These are phyloP conservation scores for Patella ulyssiponensis DNA, from an alignment of 2,888 invertebrate species.

Conservation along the genomic window DNA sequence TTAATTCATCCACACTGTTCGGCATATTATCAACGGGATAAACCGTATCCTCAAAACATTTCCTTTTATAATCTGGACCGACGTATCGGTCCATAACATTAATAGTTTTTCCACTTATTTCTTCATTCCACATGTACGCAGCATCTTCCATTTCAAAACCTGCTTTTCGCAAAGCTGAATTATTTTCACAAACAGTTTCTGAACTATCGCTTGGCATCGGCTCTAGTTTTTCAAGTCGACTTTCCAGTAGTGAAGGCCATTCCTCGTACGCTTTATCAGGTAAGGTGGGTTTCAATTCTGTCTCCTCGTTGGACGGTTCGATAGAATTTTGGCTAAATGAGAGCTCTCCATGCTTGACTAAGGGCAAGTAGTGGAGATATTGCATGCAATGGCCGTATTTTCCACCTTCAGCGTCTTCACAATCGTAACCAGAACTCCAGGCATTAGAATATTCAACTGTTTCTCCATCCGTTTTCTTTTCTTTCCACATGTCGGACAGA, in stretches of 20 bases:
- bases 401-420: background rate
- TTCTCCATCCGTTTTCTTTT: background rate
- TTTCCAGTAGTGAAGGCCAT: background rate
- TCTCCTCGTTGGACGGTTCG: background rate
- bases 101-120: background rate
- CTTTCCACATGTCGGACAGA: background rate
- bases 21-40: background rate
- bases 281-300: background rate
- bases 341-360: background rate
- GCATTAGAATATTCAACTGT: background rate
- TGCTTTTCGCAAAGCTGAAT: background rate
- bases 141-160: background rate
- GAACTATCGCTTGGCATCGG: background rate
- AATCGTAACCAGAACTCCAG: conserved; percentile 4
- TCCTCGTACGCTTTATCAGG: background rate
- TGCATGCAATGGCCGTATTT: background rate
- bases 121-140: background rate
- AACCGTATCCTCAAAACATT: background rate
- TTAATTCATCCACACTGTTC: background rate
- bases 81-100: background rate
- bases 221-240: background rate
- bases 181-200: background rate
- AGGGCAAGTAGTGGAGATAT: conserved; percentile 2
- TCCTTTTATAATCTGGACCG: no score
- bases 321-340: background rate